Evolutionary conservation across 1,140 invertebrate genomes (phyloP).

Genomic region (Callitettix versicolor): DNA sequence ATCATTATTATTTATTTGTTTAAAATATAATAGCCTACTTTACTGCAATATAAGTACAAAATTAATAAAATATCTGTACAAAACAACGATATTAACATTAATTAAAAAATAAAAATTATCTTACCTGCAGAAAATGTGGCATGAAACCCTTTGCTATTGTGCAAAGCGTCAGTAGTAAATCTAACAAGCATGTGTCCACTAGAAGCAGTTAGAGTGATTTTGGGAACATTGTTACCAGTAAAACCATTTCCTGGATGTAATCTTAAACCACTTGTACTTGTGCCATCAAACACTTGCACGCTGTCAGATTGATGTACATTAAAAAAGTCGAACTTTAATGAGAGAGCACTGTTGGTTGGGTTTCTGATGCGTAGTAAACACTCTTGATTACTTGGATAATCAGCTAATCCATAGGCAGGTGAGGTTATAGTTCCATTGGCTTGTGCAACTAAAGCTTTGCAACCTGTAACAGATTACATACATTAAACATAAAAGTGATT

Average conservation of each 20-base stretch:
- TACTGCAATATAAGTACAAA: no score
- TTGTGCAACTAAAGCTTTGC: constrained; percentile 66
- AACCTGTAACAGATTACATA: constrained; percentile 36
- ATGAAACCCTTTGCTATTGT: constrained; percentile 74
- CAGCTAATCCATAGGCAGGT: constrained; percentile 69
- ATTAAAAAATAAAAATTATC: constrained; percentile 1
- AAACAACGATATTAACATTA: no score
- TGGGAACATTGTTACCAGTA: constrained; percentile 63
- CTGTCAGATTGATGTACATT: constrained; percentile 76
- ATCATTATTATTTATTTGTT: no score
- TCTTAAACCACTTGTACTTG: constrained; percentile 68
- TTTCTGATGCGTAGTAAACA: constrained; percentile 81
- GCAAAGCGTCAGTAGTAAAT: constrained; percentile 79
- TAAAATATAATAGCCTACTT: no score
- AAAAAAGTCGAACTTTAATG: constrained; percentile 78
- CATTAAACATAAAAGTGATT: background rate
- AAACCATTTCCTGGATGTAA: constrained; percentile 85
- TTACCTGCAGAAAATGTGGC: constrained; percentile 83
- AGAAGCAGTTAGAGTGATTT: constrained; percentile 81
- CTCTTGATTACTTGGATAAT: constrained; percentile 87
- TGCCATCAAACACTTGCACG: constrained; percentile 84
- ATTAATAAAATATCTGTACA: no score
- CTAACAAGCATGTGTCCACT: constrained; percentile 84
- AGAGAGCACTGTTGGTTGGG: constrained; percentile 69
- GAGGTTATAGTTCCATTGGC: constrained; percentile 76